phyloP scores from a whole-genome alignment of 1,140 invertebrate genomes.

The Stegodyphus dumicola region DNA sequence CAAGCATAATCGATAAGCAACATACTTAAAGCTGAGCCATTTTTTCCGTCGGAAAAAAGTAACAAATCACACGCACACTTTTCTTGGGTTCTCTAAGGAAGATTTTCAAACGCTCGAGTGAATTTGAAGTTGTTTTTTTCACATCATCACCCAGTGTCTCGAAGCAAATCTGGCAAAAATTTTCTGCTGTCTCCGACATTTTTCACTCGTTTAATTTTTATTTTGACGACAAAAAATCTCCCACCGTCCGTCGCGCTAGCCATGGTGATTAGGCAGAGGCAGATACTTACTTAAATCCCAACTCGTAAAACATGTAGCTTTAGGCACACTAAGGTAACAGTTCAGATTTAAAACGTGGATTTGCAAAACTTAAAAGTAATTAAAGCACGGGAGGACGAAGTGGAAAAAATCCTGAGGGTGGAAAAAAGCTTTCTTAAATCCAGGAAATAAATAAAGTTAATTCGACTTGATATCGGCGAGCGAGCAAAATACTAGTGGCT shows the following conservation, averaged over 20 bases:
- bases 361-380: slow-evolving; percentile 61
- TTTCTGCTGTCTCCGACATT: slow-evolving; percentile 45
- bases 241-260: background rate
- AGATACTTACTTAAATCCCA: slow-evolving; percentile 56
- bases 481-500: slow-evolving; percentile 50
- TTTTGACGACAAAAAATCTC: slow-evolving; percentile 13
- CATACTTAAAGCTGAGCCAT: slow-evolving; percentile 15
- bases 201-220: slow-evolving; percentile 48
- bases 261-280: slow-evolving; percentile 46
- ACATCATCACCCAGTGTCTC: slow-evolving; percentile 14
- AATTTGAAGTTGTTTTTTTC: slow-evolving; percentile 29
- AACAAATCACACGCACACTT: slow-evolving; percentile 27
- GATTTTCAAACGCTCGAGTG: slow-evolving; percentile 29
- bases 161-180: slow-evolving; percentile 25
- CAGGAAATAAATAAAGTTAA: slow-evolving; percentile 62
- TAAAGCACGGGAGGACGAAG: slow-evolving; percentile 31
- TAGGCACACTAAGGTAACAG: slow-evolving; percentile 45
- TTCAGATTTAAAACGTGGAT: slow-evolving; percentile 58
- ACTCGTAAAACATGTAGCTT: slow-evolving; percentile 53
- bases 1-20: slow-evolving; percentile 36
- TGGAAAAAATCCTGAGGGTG: slow-evolving; percentile 26
- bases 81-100: slow-evolving; percentile 1
- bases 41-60: slow-evolving; percentile 6
- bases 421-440: slow-evolving; percentile 51
- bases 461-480: slow-evolving; percentile 48